Evolutionary conservation across 2,888 invertebrate species (phyloP).

Genomic region (Drosophila emarginata): DNA sequence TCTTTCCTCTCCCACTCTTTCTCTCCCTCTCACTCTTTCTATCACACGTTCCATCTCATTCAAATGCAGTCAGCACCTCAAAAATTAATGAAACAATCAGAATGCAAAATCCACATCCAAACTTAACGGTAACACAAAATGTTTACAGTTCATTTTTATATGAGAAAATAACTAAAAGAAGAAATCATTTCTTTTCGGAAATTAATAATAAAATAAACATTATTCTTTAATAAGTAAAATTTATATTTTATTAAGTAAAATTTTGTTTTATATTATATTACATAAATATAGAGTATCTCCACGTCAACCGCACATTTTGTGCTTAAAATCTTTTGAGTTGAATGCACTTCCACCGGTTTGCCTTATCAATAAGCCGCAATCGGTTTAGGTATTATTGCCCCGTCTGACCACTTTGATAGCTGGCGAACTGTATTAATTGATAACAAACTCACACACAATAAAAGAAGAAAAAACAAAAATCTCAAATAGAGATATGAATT

Average conservation of each 20-base stretch:
- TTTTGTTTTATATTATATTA: no score
- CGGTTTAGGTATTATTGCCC: neutral
- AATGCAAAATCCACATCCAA: no score
- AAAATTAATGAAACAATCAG: no score
- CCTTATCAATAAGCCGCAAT: neutral
- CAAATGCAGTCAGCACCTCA: neutral
- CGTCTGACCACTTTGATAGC: slow-evolving; percentile 52
- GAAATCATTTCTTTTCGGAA: no score
- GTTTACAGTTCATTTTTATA: no score
- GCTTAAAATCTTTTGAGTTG: neutral
- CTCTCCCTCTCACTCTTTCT: no score
- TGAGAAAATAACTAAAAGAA: no score
- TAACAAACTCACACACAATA: slow-evolving; percentile 46
- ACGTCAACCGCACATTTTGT: neutral
- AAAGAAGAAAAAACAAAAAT: neutral
- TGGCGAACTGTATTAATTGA: slow-evolving; percentile 67
- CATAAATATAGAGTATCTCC: neutral
- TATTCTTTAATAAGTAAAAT: no score
- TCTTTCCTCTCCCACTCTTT: neutral
- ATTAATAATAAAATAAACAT: no score
- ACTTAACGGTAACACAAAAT: no score
- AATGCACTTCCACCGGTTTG: neutral
- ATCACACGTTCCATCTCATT: neutral
- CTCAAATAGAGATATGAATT: neutral
- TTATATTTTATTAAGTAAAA: no score